Conservation (phyloP, 2,797 vertebrate genomes). For the Cyclura pinguis region DNA sequence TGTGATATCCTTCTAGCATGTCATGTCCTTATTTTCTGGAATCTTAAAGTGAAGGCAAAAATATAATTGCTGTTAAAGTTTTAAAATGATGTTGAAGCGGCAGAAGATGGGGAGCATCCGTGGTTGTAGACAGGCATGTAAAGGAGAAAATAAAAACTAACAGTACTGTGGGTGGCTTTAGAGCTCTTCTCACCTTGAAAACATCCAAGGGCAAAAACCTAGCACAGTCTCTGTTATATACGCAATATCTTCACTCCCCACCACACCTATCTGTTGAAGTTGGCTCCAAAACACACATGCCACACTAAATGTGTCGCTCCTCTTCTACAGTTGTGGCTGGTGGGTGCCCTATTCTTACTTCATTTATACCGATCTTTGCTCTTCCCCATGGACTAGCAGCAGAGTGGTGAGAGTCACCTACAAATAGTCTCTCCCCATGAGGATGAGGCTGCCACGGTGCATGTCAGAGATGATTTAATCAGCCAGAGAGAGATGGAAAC, state of each 20-base stretch:
- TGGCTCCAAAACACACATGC: background rate
- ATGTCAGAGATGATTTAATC: slow-evolving; percentile 72
- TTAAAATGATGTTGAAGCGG: background rate
- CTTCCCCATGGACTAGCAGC: background rate
- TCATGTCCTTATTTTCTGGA: background rate
- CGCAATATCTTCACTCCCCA: background rate
- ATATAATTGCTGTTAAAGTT: background rate
- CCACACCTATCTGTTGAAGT: background rate
- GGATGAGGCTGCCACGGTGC: slow-evolving; percentile 47
- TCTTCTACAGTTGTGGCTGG: background rate
- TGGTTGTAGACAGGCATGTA: background rate
- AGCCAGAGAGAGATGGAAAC: slow-evolving; percentile 61
- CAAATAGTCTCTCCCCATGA: slow-evolving; percentile 31
- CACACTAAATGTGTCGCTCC: background rate
- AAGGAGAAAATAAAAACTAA: background rate
- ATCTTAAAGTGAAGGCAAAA: background rate
- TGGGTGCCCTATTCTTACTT: slow-evolving; percentile 8
- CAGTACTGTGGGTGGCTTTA: background rate
- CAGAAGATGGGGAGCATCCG: background rate
- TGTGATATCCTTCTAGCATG: too few species aligned
- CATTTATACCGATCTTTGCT: slow-evolving; percentile 31
- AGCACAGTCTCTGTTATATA: background rate
- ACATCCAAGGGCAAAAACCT: slow-evolving; percentile 12
- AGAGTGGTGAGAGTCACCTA: slow-evolving; percentile 28
- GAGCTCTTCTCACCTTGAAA: background rate